Conservation (phyloP, 2,113 vertebrate species). For the Prionailurus viverrinus region DNA sequence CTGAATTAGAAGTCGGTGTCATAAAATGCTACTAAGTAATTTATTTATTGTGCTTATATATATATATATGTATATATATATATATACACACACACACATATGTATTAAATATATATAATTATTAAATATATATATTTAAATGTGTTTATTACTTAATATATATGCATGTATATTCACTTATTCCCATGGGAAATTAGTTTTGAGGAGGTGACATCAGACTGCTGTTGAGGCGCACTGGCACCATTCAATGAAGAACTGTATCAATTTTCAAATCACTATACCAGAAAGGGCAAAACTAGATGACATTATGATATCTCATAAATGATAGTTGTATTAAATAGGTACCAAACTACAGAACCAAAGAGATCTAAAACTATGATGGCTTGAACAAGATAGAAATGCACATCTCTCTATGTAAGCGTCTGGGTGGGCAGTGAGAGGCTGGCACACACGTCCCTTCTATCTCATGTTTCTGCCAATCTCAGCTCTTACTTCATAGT, state of each 20-base stretch:
- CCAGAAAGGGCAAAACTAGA: slow-evolving; percentile 12
- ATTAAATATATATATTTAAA: too few relatives aligned
- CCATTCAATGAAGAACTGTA: background rate
- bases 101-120: too few relatives aligned
- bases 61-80: too few relatives aligned
- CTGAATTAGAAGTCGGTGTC: background rate
- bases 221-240: background rate
- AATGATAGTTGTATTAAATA: background rate
- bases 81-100: too few relatives aligned
- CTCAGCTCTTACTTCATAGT: background rate
- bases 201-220: background rate
- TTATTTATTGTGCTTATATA: background rate
- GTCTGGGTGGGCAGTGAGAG: background rate
- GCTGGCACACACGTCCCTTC: background rate
- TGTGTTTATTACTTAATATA: too few relatives aligned
- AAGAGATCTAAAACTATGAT: background rate
- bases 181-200: background rate
- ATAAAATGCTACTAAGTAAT: background rate
- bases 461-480: background rate
- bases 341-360: background rate
- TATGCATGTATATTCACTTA: background rate
- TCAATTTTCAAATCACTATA: background rate
- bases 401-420: background rate
- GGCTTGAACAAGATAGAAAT: background rate
- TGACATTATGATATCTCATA: background rate